Percentiles rank a stretch among this genome's conserved stretches.
Conservation (phyloP, 2,888 invertebrate genomes). For the Diadromus collaris region DNA sequence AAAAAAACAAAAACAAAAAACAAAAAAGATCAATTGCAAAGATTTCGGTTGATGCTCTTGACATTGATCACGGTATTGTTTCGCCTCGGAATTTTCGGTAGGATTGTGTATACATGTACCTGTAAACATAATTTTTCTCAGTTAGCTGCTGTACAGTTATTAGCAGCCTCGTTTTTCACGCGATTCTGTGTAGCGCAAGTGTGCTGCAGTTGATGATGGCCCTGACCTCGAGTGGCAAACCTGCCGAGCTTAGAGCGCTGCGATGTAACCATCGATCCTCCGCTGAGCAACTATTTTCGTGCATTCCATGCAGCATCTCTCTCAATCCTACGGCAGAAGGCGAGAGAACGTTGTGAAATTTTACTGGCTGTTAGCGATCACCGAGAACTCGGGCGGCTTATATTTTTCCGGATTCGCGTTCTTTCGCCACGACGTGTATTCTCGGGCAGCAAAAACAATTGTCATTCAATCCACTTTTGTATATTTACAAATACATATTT, state of each 20-base stretch:
- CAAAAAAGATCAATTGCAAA: not conserved
- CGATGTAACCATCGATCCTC: constrained; percentile 59
- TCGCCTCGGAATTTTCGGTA: not conserved
- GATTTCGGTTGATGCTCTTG: not conserved
- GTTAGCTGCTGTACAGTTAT: constrained; percentile 16
- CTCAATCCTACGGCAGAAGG: not conserved
- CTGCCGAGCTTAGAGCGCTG: constrained; percentile 36
- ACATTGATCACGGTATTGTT: not conserved
- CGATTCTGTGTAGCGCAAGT: constrained; percentile 21
- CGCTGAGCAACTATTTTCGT: constrained; percentile 58
- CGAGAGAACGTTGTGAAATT: constrained; percentile 5
- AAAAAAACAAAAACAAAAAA: not conserved
- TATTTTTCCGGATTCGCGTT: not conserved
- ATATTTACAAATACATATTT: not conserved
- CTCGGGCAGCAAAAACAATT: not conserved
- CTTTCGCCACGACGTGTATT: not conserved
- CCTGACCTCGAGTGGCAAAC: constrained; percentile 44
- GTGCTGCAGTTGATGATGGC: constrained; percentile 29
- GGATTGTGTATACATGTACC: not conserved
- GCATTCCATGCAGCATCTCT: constrained; percentile 54
- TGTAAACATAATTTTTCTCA: not conserved
- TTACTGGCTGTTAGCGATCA: constrained; percentile 8
- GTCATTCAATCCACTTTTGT: not conserved
- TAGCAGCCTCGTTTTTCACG: constrained; percentile 43
- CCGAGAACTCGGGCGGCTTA: not conserved